phyloP scores from a whole-genome alignment of 2,888 invertebrate species.

The Tanytarsus gracilentus region DNA sequence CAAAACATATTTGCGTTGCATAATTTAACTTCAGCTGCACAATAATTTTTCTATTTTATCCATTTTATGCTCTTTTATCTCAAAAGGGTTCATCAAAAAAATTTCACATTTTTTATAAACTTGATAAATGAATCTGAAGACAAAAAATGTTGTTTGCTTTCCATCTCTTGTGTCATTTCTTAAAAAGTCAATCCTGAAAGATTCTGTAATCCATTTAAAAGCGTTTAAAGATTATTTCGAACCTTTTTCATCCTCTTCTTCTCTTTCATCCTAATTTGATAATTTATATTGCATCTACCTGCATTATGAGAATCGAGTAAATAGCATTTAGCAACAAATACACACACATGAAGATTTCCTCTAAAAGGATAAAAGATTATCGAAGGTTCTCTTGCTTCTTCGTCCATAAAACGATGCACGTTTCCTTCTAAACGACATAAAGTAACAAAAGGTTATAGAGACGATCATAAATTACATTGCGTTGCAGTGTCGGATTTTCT shows the following conservation, averaged over 20 bases:
- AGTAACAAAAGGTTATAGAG: not conserved
- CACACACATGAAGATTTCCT: slow-evolving; percentile 25
- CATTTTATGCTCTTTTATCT: not conserved
- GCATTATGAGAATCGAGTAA: not conserved
- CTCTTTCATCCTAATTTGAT: too few relatives aligned
- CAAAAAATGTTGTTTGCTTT: too few relatives aligned
- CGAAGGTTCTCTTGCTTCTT: slow-evolving; percentile 6
- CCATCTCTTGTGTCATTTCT: slow-evolving; percentile 8
- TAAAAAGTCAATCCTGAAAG: slow-evolving; percentile 32
- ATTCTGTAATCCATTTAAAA: slow-evolving; percentile 32
- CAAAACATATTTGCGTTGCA: too few relatives aligned
- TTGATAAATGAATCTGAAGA: slow-evolving; percentile 29
- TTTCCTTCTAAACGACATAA: slow-evolving; percentile 25
- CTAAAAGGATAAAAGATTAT: slow-evolving; percentile 29
- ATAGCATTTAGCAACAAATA: slow-evolving; percentile 3
- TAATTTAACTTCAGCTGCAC: too few relatives aligned
- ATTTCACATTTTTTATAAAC: too few relatives aligned
- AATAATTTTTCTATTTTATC: not conserved
- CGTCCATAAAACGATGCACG: slow-evolving; percentile 17
- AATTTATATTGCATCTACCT: slow-evolving; percentile 22
- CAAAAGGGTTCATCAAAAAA: too few relatives aligned
- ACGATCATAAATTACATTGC: slow-evolving; percentile 29
- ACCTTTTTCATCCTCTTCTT: slow-evolving; percentile 7
- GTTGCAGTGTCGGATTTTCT: not conserved
- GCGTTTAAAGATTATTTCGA: slow-evolving; percentile 30